Evolutionary conservation across 2,888 invertebrate species (phyloP), one percentile per base, ranked within the genome.

Genomic region (Xestia xanthographa): DNA sequence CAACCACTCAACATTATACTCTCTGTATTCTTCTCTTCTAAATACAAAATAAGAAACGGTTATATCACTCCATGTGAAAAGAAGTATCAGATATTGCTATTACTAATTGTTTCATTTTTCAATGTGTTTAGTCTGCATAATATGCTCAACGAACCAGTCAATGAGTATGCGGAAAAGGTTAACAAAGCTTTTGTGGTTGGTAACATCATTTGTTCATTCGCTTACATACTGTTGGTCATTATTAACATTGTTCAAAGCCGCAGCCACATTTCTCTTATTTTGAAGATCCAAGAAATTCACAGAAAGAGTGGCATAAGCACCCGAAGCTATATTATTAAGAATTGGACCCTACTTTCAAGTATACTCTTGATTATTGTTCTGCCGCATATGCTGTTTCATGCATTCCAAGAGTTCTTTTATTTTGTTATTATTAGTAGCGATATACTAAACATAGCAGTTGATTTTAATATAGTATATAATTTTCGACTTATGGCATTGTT

Each of bases 381-480:
- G n/a, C n/a, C n/a, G n/a, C n/a, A n/a, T n/a, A n/a, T n/a, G n/a
- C n/a, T n/a, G 45, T 2, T 5, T 41, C 29, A 17, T 41, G 0
- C 2, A 8, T 17, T n/a, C 2, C 3, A 14, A n/a, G 17, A 48
- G 4, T 3, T 5, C 26, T 17, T 26, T n/a, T 29, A 48, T 41
- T 48, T 68, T 29, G 6, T 26, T 41, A 34, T 38, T 0, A 2
- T 74, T 4, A 29, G 48, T 29, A 0, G 1, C 0, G 12, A 26
- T 17, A 12, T 2, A 4, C 0, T 1, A 26, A 56, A 5, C 14
- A 0, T 48, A 5, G 5, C 38, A 6, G 1, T 26, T 29, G 56
- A 73, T 45, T 26, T 75, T 2, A 75, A 75, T 29, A n/a, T n/a
- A 17, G 5, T 75, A 26, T 75, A 75, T 41, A 22, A 34, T 56